Evolutionary conservation across 2,113 vertebrate genomes (phyloP).

Genomic region (Muntiacus reevesi): DNA sequence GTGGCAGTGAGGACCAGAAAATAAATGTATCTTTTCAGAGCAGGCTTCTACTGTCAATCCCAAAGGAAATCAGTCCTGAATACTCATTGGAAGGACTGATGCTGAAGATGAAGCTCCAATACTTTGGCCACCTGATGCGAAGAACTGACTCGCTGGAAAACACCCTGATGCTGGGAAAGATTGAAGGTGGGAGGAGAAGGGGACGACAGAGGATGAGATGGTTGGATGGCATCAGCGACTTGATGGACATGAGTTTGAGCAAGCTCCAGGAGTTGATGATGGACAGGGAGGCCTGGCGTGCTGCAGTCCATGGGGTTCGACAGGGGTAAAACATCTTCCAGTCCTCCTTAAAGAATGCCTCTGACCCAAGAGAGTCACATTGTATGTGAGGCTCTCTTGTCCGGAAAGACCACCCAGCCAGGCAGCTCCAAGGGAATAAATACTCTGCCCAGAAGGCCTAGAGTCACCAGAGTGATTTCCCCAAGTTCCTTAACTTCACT

Average conservation of each 20-base stretch:
- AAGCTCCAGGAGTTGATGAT: neutral
- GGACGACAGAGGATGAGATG: neutral
- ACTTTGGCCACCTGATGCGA: neutral
- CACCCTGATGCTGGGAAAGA: neutral
- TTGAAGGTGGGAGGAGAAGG: neutral
- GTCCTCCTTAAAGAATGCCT: neutral
- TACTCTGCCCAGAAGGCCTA: neutral
- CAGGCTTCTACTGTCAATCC: neutral
- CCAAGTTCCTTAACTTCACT: neutral
- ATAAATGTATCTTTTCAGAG: slow-evolving; percentile 22
- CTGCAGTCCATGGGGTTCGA: neutral
- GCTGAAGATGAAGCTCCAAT: neutral
- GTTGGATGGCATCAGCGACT: neutral
- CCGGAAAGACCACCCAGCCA: neutral
- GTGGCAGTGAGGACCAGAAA: slow-evolving; percentile 80
- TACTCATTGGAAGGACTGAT: neutral
- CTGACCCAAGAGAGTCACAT: neutral
- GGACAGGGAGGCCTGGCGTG: neutral
- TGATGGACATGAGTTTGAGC: neutral
- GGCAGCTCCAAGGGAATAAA: accelerated
- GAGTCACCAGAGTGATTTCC: neutral
- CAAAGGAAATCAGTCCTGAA: neutral
- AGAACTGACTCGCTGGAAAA: neutral
- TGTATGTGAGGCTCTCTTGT: neutral
- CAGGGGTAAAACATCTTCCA: neutral